Percentiles rank a stretch among this genome's conserved stretches.
phyloP scores from a whole-genome alignment of 2,113 vertebrate genomes.

The Nyctereutes procyonoides region DNA sequence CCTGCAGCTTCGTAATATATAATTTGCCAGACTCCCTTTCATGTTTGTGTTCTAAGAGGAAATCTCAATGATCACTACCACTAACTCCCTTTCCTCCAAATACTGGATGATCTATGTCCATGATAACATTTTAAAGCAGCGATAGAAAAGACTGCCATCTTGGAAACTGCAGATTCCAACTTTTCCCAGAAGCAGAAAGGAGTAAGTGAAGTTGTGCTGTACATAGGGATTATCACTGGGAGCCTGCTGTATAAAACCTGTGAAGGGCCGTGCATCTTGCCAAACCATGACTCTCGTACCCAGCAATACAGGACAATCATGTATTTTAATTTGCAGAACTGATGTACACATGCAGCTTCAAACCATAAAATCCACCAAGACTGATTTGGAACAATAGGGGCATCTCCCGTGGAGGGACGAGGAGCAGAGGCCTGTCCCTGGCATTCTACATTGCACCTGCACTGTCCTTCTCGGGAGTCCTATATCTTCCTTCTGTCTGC shows the following conservation, averaged over 20 bases:
- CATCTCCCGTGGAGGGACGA: too few relatives aligned
- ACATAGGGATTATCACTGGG: neutral
- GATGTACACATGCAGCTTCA: neutral
- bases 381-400: neutral
- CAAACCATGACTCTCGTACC: neutral
- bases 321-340: neutral
- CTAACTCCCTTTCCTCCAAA: neutral
- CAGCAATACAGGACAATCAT: neutral
- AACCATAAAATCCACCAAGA: neutral
- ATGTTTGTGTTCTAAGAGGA: neutral
- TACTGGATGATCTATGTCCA: neutral
- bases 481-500: neutral
- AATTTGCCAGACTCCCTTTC: neutral
- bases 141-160: neutral
- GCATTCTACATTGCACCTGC: neutral
- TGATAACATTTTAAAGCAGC: neutral
- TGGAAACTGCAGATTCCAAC: neutral
- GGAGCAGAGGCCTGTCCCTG: neutral
- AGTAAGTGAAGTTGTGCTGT: neutral
- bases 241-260: neutral
- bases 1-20: neutral
- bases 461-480: neutral
- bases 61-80: neutral
- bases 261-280: neutral
- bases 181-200: neutral